Base-by-base conservation (phyloP, 1,140 invertebrate genomes). In the Acromyrmex echinatior region DNA sequence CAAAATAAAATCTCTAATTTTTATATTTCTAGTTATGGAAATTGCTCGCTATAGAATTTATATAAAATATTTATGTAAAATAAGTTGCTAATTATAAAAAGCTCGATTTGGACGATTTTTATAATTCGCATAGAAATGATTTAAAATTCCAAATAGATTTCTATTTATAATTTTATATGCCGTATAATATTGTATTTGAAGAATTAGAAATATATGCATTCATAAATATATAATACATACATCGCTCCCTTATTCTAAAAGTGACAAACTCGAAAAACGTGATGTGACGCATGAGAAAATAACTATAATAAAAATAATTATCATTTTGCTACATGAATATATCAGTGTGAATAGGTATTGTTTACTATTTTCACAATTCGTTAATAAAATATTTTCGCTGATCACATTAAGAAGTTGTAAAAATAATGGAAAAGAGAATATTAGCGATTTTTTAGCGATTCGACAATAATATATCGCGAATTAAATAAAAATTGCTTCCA, bases 1-100 rank as follows among this genome's bases (percentile, higher is more conserved):
- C 25, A 31, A 28, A 35, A 45, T 45, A 62, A 76, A 84, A 84
- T 76, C 53, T 16, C 7, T 49, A 81, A 16, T 51, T 51, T 82
- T 74, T 73, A 84, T 31, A 76, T 74, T 84, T 35, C 39, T 35
- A 14, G 5, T 16, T 51, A 18, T n/a, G 7, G 5, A 80, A 25
- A 51, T 4, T 45, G 28, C 14, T 12, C 10, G 14, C 35, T n/a
- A 14, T 58, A 56, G 4, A 62, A 14, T 62, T 49, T 84, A n/a
- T 31, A 12, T 66, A 21, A 31, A 10, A 18, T 51, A 49, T 62
- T 49, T 84, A n/a, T 31, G 12, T 66, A 21, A 49, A 10, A 18
- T 51, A 49, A 25, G 16, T 14, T 31, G 16, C 14, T 4, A 18
- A 51, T 51, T 60, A 25, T 25, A 70, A 70, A 70, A 21, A 74